Evolutionary conservation across 2,113 vertebrate species (phyloP).

Genomic region (Lucifuga dentata): DNA sequence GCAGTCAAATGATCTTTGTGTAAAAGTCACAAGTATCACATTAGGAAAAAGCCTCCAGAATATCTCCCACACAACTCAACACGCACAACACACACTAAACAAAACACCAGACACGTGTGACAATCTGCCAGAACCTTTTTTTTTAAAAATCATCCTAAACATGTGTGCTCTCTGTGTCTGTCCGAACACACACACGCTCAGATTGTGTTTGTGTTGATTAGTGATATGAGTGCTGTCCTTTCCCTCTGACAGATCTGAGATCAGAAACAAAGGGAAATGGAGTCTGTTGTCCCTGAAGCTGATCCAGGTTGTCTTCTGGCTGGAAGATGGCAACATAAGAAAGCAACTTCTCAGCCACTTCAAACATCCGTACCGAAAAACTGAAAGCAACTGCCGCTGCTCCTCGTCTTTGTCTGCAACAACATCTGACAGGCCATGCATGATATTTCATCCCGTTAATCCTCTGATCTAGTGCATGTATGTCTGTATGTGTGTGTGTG

Average conservation of each 20-base stretch:
- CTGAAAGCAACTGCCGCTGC: slow-evolving; percentile 1
- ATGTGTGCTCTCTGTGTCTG: neutral
- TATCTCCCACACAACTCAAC: neutral
- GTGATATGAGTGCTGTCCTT: neutral
- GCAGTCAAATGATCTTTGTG: slow-evolving; percentile 24
- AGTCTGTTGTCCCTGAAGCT: neutral
- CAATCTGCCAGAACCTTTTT: neutral
- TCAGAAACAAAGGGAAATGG: slow-evolving; percentile 7
- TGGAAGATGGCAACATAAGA: slow-evolving; percentile 9
- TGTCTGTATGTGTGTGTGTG: too few species aligned
- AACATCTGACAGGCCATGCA: neutral
- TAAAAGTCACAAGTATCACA: slow-evolving; percentile 44
- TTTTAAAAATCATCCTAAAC: neutral
- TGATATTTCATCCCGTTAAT: slow-evolving; percentile 7
- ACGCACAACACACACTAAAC: neutral
- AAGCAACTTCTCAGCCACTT: slow-evolving; percentile 25
- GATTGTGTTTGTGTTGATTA: neutral
- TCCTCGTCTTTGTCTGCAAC: slow-evolving; percentile 17
- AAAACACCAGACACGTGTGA: neutral
- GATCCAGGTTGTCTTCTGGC: neutral
- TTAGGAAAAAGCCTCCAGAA: slow-evolving; percentile 10
- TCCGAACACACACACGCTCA: neutral
- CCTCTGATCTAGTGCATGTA: slow-evolving; percentile 12
- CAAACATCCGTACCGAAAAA: neutral
- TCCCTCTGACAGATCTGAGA: slow-evolving; percentile 2